These are phyloP conservation scores for Labeo catla DNA, from an alignment of 2,113 vertebrate species.

Conservation along the genomic window DNA sequence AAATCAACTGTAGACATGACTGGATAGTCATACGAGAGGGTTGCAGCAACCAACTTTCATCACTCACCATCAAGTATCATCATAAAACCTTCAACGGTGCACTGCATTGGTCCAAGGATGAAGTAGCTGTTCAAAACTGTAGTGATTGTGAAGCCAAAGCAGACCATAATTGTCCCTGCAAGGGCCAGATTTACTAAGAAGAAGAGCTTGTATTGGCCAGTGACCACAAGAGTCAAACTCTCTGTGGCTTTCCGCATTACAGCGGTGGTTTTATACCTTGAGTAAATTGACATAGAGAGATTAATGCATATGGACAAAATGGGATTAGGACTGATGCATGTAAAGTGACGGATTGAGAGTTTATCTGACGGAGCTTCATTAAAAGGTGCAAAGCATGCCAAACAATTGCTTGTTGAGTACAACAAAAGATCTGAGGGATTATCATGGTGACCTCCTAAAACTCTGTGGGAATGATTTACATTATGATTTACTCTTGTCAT, in stretches of 20 bases:
- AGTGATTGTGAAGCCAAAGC: conserved; percentile 75
- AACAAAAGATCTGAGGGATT: conserved; percentile 20
- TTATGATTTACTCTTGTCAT: neutral
- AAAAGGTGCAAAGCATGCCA: conserved; percentile 34
- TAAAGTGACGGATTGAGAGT: conserved; percentile 35
- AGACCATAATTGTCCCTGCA: conserved; percentile 71
- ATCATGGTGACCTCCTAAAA: neutral
- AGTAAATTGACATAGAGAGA: conserved; percentile 45
- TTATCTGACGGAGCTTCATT: conserved; percentile 45
- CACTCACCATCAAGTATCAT: conserved; percentile 73
- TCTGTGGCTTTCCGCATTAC: conserved; percentile 9
- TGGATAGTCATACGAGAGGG: neutral
- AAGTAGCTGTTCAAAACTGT: conserved; percentile 73
- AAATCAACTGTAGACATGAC: neutral
- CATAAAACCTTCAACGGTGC: conserved; percentile 73
- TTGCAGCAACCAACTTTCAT: neutral
- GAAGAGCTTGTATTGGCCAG: conserved; percentile 77
- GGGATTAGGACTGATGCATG: conserved; percentile 46
- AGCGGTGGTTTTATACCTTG: conserved; percentile 28
- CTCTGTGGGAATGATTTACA: neutral
- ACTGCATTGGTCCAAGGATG: conserved; percentile 65
- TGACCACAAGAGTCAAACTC: conserved; percentile 72
- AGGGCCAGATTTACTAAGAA: conserved; percentile 76
- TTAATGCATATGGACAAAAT: conserved; percentile 44
- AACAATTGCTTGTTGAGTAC: neutral